Evolutionary conservation across 2,113 vertebrate genomes (phyloP).

Genomic region (Gallinago jamesoni): DNA sequence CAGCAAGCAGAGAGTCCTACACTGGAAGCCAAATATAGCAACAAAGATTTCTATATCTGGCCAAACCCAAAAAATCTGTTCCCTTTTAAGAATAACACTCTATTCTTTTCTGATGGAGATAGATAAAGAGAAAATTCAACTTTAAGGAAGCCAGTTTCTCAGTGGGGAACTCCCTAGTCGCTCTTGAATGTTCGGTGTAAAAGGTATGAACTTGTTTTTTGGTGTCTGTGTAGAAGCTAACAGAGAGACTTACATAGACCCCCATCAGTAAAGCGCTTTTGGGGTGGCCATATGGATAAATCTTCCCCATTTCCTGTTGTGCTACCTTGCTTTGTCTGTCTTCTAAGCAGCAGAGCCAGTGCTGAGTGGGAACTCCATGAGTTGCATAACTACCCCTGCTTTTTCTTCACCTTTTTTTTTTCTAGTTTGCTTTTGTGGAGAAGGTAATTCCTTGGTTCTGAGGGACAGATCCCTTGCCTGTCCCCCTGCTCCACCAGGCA

Average conservation of each 20-base stretch:
- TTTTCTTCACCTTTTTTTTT: not conserved
- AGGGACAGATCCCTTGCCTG: not conserved
- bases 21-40: slow-evolving; percentile 72
- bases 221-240: not conserved
- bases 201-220: slow-evolving; percentile 20
- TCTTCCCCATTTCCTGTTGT: not conserved
- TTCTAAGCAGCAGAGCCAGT: not conserved
- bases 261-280: not conserved
- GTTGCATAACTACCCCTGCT: not conserved
- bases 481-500: not conserved
- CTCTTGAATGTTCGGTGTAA: not conserved
- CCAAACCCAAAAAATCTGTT: slow-evolving; percentile 76
- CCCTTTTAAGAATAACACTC: slow-evolving; percentile 64
- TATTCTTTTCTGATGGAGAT: slow-evolving; percentile 65
- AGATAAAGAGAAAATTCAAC: slow-evolving; percentile 63
- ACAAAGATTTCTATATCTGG: slow-evolving; percentile 72
- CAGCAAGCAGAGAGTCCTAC: slow-evolving; percentile 47
- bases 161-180: slow-evolving; percentile 14
- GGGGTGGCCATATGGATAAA: not conserved
- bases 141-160: slow-evolving; percentile 31
- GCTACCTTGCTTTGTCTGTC: not conserved
- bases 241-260: not conserved
- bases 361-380: not conserved
- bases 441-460: not conserved
- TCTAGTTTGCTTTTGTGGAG: not conserved